Conservation (phyloP, 2,113 vertebrate genomes). For the Gallinago undulata region DNA sequence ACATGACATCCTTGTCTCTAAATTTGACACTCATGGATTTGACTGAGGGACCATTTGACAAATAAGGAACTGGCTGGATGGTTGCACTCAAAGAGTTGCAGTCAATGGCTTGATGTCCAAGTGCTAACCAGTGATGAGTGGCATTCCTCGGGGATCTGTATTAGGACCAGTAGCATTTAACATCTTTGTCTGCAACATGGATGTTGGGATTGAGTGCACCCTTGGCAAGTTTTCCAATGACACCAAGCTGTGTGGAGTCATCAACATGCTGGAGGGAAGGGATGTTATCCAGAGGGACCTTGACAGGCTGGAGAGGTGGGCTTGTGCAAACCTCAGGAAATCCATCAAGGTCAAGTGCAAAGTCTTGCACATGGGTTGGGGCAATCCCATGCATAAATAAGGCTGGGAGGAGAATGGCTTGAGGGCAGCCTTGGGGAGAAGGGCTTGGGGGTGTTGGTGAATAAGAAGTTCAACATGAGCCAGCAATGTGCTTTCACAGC, state of each 20-base stretch:
- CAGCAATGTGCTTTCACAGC: too few species aligned
- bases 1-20: neutral
- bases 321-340: neutral
- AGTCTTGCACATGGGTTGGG: neutral
- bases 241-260: neutral
- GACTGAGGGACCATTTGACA: neutral
- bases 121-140: neutral
- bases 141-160: neutral
- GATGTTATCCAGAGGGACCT: neutral
- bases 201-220: neutral
- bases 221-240: neutral
- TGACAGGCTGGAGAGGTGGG: neutral
- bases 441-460: neutral
- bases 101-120: neutral
- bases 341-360: neutral
- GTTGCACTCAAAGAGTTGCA: neutral
- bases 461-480: neutral
- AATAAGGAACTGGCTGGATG: neutral
- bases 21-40: neutral
- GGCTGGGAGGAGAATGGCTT: neutral
- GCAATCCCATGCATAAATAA: neutral
- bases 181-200: neutral
- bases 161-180: neutral
- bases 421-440: neutral
- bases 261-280: neutral